Conservation (phyloP, 92 coral and sea anemone species). For the Plumapathes pennacea region DNA sequence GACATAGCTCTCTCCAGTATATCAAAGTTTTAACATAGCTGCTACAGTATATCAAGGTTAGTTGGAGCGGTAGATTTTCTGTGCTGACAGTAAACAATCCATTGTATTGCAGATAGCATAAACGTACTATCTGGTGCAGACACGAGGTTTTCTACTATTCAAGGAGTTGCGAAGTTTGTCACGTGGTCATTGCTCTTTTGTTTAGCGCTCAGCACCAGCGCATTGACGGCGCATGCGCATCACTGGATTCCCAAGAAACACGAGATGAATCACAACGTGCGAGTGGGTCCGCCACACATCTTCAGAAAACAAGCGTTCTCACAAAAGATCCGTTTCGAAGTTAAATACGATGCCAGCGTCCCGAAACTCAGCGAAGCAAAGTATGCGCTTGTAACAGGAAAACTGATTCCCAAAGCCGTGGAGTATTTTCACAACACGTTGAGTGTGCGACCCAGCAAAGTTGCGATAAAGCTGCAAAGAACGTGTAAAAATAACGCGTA, state of each 20-base stretch:
- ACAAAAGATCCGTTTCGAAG: constrained; percentile 90
- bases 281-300: constrained; percentile 65
- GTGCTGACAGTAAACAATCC: too few relatives aligned
- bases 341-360: constrained; percentile 82
- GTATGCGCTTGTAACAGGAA: constrained; percentile 58
- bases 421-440: constrained; percentile 84
- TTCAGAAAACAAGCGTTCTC: constrained; percentile 58
- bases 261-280: constrained; percentile 90
- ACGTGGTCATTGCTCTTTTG: too few relatives aligned
- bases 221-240: constrained; percentile 53
- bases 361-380: constrained; percentile 39
- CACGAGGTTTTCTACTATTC: too few relatives aligned
- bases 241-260: constrained; percentile 92
- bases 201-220: constrained; percentile 9
- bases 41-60: too few relatives aligned
- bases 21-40: too few relatives aligned
- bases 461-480: constrained; percentile 76
- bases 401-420: constrained; percentile 88
- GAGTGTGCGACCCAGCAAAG: constrained; percentile 68
- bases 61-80: too few relatives aligned
- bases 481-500: constrained; percentile 90
- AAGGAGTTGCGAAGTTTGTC: too few relatives aligned
- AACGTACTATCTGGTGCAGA: too few relatives aligned
- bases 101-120: too few relatives aligned
- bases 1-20: too few relatives aligned